phyloP scores from a whole-genome alignment of 2,113 vertebrate species.

The Boulengeromyrus knoepffleri region DNA sequence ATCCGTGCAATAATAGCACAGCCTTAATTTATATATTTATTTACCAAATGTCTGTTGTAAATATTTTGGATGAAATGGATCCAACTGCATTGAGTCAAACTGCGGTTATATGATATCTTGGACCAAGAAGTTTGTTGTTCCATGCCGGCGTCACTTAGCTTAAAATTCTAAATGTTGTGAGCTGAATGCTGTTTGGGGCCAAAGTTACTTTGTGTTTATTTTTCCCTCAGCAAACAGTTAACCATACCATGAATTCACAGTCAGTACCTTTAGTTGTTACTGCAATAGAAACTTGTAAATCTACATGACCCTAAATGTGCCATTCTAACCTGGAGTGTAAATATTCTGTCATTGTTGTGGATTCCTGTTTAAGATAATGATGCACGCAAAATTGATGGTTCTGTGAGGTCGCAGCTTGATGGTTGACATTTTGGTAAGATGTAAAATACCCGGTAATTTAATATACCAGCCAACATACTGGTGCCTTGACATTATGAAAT shows the following conservation, averaged over 20 bases:
- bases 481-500: constrained; percentile 13
- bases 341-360: background rate
- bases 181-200: background rate
- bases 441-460: constrained; percentile 1
- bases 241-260: background rate
- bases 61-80: constrained; percentile 59
- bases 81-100: constrained; percentile 78
- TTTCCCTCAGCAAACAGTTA: background rate
- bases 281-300: background rate
- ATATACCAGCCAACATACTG: constrained; percentile 9
- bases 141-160: background rate
- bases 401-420: background rate
- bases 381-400: background rate
- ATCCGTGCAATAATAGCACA: constrained; percentile 66
- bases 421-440: background rate
- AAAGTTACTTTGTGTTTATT: background rate
- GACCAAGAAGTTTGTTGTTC: background rate
- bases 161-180: background rate
- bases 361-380: constrained; percentile 3
- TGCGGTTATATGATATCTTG: constrained; percentile 58
- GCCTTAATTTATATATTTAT: constrained; percentile 63
- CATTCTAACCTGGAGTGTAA: background rate
- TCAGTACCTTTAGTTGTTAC: background rate
- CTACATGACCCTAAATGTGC: background rate
- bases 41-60: constrained; percentile 84